These are phyloP conservation scores for Siderastrea siderea DNA, from an alignment of 92 coral and sea anemone species.

Conservation along the genomic window DNA sequence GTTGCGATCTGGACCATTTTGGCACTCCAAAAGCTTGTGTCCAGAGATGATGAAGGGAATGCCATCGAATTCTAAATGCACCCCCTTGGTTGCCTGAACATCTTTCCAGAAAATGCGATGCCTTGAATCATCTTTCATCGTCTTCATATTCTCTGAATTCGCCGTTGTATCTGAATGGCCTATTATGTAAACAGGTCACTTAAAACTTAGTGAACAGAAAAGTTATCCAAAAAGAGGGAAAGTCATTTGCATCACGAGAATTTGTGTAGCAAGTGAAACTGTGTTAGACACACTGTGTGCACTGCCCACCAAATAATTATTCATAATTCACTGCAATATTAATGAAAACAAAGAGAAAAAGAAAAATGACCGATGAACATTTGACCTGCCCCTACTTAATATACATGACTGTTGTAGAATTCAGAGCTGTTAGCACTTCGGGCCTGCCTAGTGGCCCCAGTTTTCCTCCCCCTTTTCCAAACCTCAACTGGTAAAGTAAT, in stretches of 20 bases:
- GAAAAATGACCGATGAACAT: too few species aligned
- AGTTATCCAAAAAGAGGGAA: too few species aligned
- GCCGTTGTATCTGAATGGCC: slow-evolving; percentile 14
- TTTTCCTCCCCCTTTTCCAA: too few species aligned
- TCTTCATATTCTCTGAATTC: slow-evolving; percentile 4
- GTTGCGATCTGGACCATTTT: slow-evolving; percentile 74
- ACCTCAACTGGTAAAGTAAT: too few species aligned
- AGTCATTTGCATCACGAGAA: background rate
- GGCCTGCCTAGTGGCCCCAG: too few species aligned
- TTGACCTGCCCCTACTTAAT: too few species aligned
- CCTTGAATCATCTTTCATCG: background rate
- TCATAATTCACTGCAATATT: too few species aligned
- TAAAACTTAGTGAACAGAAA: background rate
- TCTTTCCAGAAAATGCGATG: slow-evolving; percentile 61
- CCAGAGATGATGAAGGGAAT: slow-evolving; percentile 64
- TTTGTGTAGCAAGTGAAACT: background rate
- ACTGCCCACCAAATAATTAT: background rate
- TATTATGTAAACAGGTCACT: background rate
- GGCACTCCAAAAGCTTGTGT: slow-evolving; percentile 47
- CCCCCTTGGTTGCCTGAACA: slow-evolving; percentile 54
- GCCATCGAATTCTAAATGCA: slow-evolving; percentile 56
- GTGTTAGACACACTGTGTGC: background rate
- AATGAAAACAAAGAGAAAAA: too few species aligned
- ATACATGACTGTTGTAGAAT: too few species aligned
- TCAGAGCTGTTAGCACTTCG: too few species aligned